phyloP scores from a whole-genome alignment of 2,797 vertebrate genomes.

The Phyllotis vaccarum region DNA sequence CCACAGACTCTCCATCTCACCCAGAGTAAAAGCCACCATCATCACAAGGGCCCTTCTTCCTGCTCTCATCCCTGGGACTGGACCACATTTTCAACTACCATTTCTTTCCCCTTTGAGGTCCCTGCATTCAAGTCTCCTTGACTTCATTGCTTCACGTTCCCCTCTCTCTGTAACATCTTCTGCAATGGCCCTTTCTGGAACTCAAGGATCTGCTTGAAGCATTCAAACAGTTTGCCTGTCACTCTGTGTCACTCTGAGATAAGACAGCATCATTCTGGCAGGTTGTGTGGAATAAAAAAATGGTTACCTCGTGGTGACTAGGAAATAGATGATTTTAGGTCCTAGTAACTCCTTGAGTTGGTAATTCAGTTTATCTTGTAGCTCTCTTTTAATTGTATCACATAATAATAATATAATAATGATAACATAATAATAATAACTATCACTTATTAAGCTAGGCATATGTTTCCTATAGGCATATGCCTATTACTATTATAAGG shows the following conservation, averaged over 20 bases:
- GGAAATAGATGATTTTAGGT: not conserved
- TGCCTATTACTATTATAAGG: not conserved
- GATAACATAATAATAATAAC: not conserved
- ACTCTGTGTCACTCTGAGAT: not conserved
- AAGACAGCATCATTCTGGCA: not conserved
- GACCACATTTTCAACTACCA: not conserved
- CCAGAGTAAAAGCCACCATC: not conserved
- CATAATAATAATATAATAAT: not conserved
- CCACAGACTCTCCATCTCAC: not conserved
- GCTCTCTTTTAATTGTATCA: not conserved
- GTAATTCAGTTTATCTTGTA: not conserved
- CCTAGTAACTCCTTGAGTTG: not conserved
- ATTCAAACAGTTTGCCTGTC: not conserved
- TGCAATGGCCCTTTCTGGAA: not conserved
- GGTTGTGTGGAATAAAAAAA: not conserved
- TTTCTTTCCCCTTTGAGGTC: no score
- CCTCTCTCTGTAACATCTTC: not conserved
- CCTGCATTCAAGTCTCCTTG: not conserved
- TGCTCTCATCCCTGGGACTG: not conserved
- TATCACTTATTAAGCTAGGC: not conserved
- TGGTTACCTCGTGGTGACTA: not conserved
- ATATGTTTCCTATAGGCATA: slow-evolving; percentile 2
- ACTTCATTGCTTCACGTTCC: not conserved
- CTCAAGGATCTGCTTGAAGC: not conserved
- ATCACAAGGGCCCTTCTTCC: not conserved